A percentile compares a stretch with the other conserved stretches of the same genome.
Evolutionary conservation across 2,888 invertebrate genomes (phyloP).

Genomic region (Xanthorhoe spadicearia): DNA sequence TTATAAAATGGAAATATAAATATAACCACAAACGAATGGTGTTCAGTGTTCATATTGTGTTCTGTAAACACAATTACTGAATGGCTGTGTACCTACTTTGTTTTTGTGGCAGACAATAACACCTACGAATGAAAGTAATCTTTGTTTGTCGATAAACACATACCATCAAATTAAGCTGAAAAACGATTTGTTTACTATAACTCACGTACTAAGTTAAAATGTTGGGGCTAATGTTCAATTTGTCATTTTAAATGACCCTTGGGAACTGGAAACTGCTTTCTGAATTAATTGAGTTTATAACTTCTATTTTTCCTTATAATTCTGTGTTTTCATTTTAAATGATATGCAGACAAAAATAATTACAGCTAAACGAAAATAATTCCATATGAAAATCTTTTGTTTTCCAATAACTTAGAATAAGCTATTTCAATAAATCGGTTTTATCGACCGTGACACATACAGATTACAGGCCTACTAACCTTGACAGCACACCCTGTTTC

Average conservation of each 20-base stretch:
- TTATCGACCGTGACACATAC: constrained; percentile 60
- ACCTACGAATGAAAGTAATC: constrained; percentile 18
- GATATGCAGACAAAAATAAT: too few species aligned
- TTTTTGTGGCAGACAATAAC: constrained; percentile 19
- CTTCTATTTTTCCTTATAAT: neutral
- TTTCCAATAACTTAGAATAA: constrained; percentile 8
- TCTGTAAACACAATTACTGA: constrained; percentile 17
- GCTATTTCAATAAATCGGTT: constrained; percentile 33
- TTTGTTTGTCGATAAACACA: constrained; percentile 12
- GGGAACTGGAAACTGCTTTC: too few species aligned
- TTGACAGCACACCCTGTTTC: constrained; percentile 67
- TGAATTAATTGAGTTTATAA: too few species aligned
- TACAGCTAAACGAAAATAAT: neutral
- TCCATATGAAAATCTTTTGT: neutral
- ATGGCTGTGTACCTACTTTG: constrained; percentile 9
- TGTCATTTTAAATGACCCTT: too few species aligned
- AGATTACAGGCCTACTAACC: constrained; percentile 59
- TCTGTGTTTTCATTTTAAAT: too few species aligned
- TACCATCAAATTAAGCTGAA: constrained; percentile 4
- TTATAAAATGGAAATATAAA: neutral
- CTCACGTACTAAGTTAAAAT: too few species aligned
- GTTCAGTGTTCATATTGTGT: constrained; percentile 17
- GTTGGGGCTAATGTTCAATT: neutral
- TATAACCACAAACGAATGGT: neutral
- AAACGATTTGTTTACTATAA: too few species aligned